Evolutionary conservation across 2,888 invertebrate genomes (phyloP).

Genomic region (Tetropium fuscum): DNA sequence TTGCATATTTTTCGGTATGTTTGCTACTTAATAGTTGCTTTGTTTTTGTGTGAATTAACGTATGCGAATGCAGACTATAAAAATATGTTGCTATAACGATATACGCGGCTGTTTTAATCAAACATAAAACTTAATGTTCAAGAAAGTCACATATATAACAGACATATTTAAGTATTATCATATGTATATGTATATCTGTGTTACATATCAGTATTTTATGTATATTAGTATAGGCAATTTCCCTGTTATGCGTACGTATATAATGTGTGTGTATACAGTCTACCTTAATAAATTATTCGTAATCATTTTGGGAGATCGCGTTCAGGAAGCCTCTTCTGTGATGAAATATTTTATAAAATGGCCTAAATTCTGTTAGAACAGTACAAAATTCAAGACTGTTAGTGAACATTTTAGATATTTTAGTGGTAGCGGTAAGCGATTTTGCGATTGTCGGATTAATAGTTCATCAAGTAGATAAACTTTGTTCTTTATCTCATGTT

Average conservation of each 20-base stretch:
- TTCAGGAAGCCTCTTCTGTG: conserved; percentile 55
- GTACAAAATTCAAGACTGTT: conserved; percentile 57
- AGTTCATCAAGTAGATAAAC: conserved; percentile 21
- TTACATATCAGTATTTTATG: conserved; percentile 26
- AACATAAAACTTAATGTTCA: background rate
- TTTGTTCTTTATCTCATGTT: too few relatives aligned
- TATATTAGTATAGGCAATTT: conserved; percentile 22
- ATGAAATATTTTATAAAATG: conserved; percentile 51
- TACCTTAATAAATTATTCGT: conserved; percentile 54
- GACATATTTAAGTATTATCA: conserved; percentile 15
- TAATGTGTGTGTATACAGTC: conserved; percentile 58
- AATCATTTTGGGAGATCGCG: conserved; percentile 45
- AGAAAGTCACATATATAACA: too few relatives aligned
- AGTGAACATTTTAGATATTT: conserved; percentile 43
- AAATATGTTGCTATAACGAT: too few relatives aligned
- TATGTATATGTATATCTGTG: conserved; percentile 17
- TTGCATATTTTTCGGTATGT: too few relatives aligned
- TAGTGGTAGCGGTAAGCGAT: conserved; percentile 27
- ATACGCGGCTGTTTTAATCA: too few relatives aligned
- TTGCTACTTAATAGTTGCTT: too few relatives aligned
- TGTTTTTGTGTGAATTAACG: too few relatives aligned
- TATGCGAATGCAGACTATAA: too few relatives aligned
- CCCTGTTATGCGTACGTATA: conserved; percentile 20
- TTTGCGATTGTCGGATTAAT: conserved; percentile 22
- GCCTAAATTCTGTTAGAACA: conserved; percentile 54